Conservation (phyloP, 2,888 invertebrate species). For the Nomada fucata region DNA sequence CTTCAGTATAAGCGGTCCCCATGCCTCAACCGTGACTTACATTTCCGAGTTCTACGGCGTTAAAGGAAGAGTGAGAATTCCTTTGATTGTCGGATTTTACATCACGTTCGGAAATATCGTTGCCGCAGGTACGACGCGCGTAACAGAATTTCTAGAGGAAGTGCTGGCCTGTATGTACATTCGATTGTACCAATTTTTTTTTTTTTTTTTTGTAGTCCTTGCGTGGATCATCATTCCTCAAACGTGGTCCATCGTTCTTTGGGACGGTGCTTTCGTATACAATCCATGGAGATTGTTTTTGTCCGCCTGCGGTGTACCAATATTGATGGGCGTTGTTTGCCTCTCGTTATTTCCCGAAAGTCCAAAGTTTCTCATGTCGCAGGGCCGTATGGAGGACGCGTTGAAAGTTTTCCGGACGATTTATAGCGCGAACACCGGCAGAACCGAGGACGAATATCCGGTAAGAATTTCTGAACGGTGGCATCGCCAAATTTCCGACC, state of each 20-base stretch:
- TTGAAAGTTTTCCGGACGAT: constrained; percentile 87
- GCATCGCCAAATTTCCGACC: background rate
- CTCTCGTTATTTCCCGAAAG: constrained; percentile 90
- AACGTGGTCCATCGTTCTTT: constrained; percentile 84
- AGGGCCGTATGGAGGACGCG: constrained; percentile 88
- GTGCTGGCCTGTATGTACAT: background rate
- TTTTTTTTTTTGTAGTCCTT: constrained; percentile 84
- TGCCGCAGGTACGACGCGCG: constrained; percentile 76
- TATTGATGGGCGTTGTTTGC: constrained; percentile 87
- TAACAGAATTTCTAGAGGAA: background rate
- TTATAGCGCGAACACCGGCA: constrained; percentile 88
- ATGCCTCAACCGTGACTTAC: constrained; percentile 89
- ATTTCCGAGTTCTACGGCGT: constrained; percentile 89
- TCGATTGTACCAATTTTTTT: background rate
- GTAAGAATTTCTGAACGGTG: constrained; percentile 84
- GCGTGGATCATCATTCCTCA: constrained; percentile 90
- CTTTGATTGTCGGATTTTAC: constrained; percentile 87
- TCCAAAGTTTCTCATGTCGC: constrained; percentile 91
- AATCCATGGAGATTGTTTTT: constrained; percentile 85
- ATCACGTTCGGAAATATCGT: constrained; percentile 86
- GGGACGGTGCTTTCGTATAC: constrained; percentile 80
- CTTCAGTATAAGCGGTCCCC: constrained; percentile 88
- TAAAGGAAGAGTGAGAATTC: constrained; percentile 87
- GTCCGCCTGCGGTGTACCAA: constrained; percentile 86
- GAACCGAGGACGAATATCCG: constrained; percentile 87